Base-by-base conservation (phyloP, 2,113 vertebrate species). In the Atherinomorus stipes region DNA sequence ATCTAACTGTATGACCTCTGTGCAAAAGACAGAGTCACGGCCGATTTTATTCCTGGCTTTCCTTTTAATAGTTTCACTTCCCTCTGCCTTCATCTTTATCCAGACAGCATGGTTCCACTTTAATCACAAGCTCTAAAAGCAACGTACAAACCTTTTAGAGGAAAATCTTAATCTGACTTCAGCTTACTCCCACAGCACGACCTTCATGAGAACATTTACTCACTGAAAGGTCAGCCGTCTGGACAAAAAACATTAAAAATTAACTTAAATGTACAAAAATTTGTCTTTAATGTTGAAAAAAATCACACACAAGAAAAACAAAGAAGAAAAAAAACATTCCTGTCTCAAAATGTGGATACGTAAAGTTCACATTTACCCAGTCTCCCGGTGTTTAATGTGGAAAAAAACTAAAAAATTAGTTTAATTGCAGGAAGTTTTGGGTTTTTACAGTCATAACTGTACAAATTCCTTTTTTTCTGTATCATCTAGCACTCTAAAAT, bases 1-100 rank as follows among this genome's bases (percentile, higher is more conserved):
- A 12, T 49, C 19, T 63, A 25, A 7, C 52, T 18, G 15, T 8
- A 13, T 67, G 40, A 75, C 57, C 69, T 22, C 19, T 52, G 11
- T 13, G 11, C 21, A 50, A 12, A 61, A 26, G 37, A 50, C 51
- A 21, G 22, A 7, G 15, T 40, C 15, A 31, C 16, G 61, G 42
- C 28, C 47, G 8, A 21, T 62, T 37, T 28, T 50, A 60, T 62
- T n/a, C 10, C 47, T 18, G 56, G 4, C n/a, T 71, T 81, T 74
- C 31, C 44, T 60, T 54, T 0, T n/a, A 66, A 57, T 52, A 57
- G 38, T 85, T n/a, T 86, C 58, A 77, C 84, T 86, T 90, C 85
- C 75, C 13, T 22, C 7, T 50, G 3, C 6, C 15, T 64, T 69
- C 54, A 7, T 3, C 0, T 49, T 1, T 2, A 23, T 51, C 7